Percentiles rank a stretch among this genome's conserved stretches.
Conservation (phyloP, 2,113 vertebrate species). For the Centropus bengalensis region DNA sequence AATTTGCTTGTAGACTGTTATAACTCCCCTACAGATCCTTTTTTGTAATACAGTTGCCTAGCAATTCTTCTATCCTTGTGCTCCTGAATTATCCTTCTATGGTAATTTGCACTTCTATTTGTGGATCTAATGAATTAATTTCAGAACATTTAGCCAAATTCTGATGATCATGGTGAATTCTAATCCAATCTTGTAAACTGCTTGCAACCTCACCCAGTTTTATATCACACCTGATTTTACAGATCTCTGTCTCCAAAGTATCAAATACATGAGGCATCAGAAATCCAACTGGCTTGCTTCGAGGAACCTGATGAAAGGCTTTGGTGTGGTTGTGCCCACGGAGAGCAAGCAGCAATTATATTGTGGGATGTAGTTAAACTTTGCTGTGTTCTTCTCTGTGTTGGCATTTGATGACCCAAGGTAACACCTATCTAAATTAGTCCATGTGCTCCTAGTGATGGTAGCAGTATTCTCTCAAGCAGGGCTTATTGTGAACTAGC, state of each 20-base stretch:
- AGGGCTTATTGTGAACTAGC: background rate
- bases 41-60: background rate
- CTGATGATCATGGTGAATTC: background rate
- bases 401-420: accelerated
- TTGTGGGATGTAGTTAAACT: background rate
- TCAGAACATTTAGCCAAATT: background rate
- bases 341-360: background rate
- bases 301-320: background rate
- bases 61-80: background rate
- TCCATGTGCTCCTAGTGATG: background rate
- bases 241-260: background rate
- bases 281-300: background rate
- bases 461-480: background rate
- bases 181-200: background rate
- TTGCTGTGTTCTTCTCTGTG: background rate
- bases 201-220: background rate
- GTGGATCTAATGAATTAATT: background rate
- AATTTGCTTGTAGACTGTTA: background rate
- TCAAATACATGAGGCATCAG: background rate
- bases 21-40: background rate
- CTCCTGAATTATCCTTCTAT: background rate
- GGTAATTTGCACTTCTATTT: background rate
- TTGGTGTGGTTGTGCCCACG: background rate
- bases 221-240: background rate
- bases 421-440: background rate